Evolutionary conservation across 2,888 invertebrate genomes (phyloP).

Genomic region (Ormyrus rosae): DNA sequence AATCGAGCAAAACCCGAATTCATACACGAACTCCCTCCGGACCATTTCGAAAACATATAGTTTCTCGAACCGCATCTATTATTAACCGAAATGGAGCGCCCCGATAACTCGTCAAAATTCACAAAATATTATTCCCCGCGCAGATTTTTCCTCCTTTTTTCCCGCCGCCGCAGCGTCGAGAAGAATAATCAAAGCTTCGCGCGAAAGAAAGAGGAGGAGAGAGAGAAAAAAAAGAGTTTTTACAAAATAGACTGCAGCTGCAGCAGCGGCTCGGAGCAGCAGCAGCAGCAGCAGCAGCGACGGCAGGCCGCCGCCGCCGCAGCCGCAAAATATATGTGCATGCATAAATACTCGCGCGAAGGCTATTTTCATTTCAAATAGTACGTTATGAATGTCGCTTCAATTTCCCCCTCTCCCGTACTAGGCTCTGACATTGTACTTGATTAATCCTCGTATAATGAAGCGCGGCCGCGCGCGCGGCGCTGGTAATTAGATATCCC

Average conservation of each 20-base stretch:
- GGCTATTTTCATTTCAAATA: slow-evolving; percentile 44
- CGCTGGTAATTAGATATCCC: slow-evolving; percentile 12
- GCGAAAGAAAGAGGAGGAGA: neutral
- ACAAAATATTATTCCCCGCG: too few relatives aligned
- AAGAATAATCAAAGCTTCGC: neutral
- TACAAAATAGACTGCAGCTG: neutral
- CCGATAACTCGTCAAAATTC: too few relatives aligned
- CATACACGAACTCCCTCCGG: too few relatives aligned
- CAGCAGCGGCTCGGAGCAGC: too few relatives aligned
- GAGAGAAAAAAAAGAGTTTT: neutral
- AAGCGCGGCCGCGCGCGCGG: neutral
- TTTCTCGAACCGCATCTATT: too few relatives aligned
- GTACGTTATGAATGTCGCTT: slow-evolving; percentile 18
- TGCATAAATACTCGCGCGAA: slow-evolving; percentile 35
- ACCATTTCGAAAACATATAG: too few relatives aligned
- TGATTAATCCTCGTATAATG: slow-evolving; percentile 35
- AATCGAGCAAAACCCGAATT: too few relatives aligned
- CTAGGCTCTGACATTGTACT: slow-evolving; percentile 33
- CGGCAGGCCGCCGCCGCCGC: too few relatives aligned
- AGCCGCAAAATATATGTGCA: slow-evolving; percentile 12
- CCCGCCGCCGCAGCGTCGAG: too few relatives aligned
- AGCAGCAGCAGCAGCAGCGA: too few relatives aligned
- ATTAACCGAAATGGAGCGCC: too few relatives aligned
- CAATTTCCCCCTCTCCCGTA: neutral
- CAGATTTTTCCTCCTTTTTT: too few relatives aligned